Conservation (phyloP, 2,888 invertebrate species). For the Aphelenchoides bicaudatus region DNA sequence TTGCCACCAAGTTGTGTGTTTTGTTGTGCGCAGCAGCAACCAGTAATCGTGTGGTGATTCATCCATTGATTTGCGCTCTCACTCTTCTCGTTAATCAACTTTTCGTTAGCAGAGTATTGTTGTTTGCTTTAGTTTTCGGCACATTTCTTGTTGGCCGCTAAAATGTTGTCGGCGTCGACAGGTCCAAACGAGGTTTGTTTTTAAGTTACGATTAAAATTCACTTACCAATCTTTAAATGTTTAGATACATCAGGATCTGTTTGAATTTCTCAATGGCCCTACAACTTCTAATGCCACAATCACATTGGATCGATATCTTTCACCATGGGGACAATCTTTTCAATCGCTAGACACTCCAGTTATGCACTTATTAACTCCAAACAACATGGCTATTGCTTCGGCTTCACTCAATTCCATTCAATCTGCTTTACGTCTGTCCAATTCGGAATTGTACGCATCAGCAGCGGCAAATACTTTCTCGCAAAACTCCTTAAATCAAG, state of each 20-base stretch:
- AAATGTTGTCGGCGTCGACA: too few relatives aligned
- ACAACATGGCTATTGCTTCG: not conserved
- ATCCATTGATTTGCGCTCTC: too few relatives aligned
- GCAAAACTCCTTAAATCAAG: not conserved
- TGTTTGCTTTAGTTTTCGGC: too few relatives aligned
- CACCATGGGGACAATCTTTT: conserved; percentile 18
- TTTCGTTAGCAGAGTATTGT: too few relatives aligned
- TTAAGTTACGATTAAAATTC: too few relatives aligned
- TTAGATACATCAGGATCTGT: conserved; percentile 13
- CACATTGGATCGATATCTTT: conserved; percentile 4
- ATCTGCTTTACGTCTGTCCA: conserved; percentile 9
- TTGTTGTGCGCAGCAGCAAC: too few relatives aligned
- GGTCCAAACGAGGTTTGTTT: too few relatives aligned
- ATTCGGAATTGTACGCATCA: conserved; percentile 11
- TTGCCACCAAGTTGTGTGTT: too few relatives aligned
- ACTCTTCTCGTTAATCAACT: too few relatives aligned
- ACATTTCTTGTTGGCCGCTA: too few relatives aligned
- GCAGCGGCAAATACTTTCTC: not conserved
- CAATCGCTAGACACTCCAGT: conserved; percentile 27
- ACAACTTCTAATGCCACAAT: conserved; percentile 8
- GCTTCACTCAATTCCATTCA: not conserved
- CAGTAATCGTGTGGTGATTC: too few relatives aligned
- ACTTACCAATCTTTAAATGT: too few relatives aligned
- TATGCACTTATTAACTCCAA: conserved; percentile 15
- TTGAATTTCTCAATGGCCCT: conserved; percentile 16